Base-by-base conservation (phyloP, 35 echinoderm and acorn worm species). In the Heliocidaris tuberculata region DNA sequence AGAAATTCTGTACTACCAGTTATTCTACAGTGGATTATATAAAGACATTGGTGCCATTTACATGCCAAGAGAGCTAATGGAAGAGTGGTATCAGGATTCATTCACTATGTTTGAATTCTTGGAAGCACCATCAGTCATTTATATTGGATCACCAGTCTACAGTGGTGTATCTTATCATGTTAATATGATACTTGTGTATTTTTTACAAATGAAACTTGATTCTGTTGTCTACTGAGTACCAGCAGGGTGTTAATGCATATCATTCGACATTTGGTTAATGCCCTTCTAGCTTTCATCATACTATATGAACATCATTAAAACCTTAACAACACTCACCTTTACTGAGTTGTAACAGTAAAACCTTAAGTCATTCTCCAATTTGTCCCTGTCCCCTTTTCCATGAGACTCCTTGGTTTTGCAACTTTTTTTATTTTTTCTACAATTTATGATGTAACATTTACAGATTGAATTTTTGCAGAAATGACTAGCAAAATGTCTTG, bases 381-480 rank as follows among this genome's bases (percentile, higher is more conserved):
- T 78, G 65, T 60, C 0, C 1, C 0, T 4, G 19, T 19, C 65
- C 21, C 21, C 27, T 78, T 27, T 17, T 71, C 4, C 61, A 6
- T 17, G 24, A 19, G 21, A 7, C 27, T 78, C 6, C 19, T 78
- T 78, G 24, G 21, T 27, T 27, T 21, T 78, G 21, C 65, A 27
- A 78, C 4, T 78, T 27, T 78, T 78, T 19, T 78, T 78, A 78
- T 6, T 78, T 78, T 42, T 78, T 78, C 4, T 78, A 27, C 27
- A 27, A 3, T 42, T 42, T 27, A 78, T n/a, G 19, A 27, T 70
- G 60, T 16, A 70, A 19, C 21, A 6, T 19, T n/a, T 24, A 78
- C 65, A 78, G 65, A 78, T 78, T 78, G 65, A 78, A 78, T n/a
- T 78, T 78, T 78, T 78, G 65, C 65, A 78, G 59, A 70, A 70